Conservation (phyloP, 2,113 vertebrate genomes). For the Smithornis capensis region DNA sequence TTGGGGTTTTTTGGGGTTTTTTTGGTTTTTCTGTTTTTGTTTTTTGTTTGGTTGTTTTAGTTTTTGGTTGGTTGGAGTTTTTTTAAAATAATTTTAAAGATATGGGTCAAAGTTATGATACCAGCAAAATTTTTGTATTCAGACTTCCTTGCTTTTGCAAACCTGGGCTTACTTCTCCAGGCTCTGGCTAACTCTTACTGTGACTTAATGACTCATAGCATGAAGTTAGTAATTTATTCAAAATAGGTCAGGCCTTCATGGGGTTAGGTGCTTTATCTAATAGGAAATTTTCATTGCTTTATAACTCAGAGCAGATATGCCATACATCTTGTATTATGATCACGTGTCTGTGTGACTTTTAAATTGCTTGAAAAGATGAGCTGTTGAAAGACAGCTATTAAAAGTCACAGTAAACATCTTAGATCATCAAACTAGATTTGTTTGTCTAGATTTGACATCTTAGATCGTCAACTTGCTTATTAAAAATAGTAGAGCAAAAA, state of each 20-base stretch:
- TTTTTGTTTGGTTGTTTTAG: background rate
- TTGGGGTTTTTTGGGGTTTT: background rate
- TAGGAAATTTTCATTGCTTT: conserved; percentile 65
- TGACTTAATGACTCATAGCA: conserved; percentile 20
- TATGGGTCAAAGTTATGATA: background rate
- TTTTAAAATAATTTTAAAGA: background rate
- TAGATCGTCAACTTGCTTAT: conserved; percentile 18
- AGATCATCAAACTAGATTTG: conserved; percentile 29
- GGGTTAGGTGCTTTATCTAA: conserved; percentile 62
- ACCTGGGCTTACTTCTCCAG: background rate
- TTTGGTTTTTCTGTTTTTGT: background rate
- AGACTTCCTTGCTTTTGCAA: too few relatives aligned
- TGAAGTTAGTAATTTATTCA: conserved; percentile 69
- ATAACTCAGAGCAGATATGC: conserved; percentile 48
- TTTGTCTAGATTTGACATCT: too few relatives aligned
- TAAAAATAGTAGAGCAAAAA: conserved; percentile 19
- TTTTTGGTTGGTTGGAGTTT: too few relatives aligned
- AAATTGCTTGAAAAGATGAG: conserved; percentile 40
- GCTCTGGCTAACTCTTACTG: background rate
- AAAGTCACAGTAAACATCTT: conserved; percentile 38
- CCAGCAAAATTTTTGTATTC: background rate
- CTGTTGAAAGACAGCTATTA: conserved; percentile 39
- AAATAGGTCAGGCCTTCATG: conserved; percentile 64
- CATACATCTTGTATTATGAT: too few relatives aligned
- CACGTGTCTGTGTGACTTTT: conserved; percentile 56